Conservation (phyloP, 2,888 invertebrate genomes). For the Agonopterix subpropinquella region DNA sequence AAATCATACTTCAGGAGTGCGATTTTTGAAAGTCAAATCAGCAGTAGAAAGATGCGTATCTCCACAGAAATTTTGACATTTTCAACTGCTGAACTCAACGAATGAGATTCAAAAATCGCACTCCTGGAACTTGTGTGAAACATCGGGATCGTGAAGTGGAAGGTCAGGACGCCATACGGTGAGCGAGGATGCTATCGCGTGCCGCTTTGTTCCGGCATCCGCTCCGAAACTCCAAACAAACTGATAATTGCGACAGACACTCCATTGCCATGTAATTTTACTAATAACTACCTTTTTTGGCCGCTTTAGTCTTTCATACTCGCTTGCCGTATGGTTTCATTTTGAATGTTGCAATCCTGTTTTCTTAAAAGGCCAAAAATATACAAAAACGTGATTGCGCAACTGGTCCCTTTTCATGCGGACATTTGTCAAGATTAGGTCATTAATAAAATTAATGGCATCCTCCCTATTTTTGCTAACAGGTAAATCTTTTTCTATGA, state of each 20-base stretch:
- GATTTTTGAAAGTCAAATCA: no score
- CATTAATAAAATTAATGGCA: no score
- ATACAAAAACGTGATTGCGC: background rate
- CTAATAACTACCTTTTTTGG: conserved; percentile 39
- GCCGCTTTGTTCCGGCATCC: conserved; percentile 64
- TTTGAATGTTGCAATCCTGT: background rate
- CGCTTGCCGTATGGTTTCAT: conserved; percentile 41
- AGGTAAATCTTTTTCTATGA: no score
- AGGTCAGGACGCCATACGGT: conserved; percentile 49
- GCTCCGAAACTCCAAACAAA: conserved; percentile 42
- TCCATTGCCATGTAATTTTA: conserved; percentile 50
- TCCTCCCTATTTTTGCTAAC: background rate
- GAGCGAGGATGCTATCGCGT: conserved; percentile 50
- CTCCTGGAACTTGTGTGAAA: no score
- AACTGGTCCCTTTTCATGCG: background rate
- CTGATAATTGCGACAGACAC: conserved; percentile 51
- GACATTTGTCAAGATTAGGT: no score
- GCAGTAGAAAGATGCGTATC: no score
- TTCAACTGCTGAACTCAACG: no score
- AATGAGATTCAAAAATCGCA: no score
- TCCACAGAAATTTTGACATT: no score
- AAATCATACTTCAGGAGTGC: no score
- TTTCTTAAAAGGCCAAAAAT: no score
- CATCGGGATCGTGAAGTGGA: conserved; percentile 8
- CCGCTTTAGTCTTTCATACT: conserved; percentile 23